These are phyloP conservation scores for Esox lucius DNA, from an alignment of 2,797 vertebrate species.

Conservation along the genomic window DNA sequence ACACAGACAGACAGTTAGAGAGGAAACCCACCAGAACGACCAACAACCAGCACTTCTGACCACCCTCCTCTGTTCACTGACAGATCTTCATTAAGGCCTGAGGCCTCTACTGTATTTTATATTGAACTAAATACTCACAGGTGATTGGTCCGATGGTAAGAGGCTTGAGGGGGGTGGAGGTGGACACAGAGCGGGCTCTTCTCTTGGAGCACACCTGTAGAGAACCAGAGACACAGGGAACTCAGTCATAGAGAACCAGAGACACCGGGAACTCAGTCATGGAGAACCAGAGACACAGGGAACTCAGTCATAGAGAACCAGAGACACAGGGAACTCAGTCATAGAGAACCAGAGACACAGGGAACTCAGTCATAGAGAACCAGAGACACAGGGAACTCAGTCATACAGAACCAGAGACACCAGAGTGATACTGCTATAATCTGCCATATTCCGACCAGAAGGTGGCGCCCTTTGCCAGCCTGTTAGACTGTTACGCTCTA, in stretches of 20 bases:
- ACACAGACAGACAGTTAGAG: neutral
- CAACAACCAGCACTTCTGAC: neutral
- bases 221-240: neutral
- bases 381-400: neutral
- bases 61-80: neutral
- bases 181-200: constrained; percentile 25
- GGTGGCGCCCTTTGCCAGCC: too few species aligned
- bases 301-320: neutral
- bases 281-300: neutral
- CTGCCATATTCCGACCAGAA: too few species aligned
- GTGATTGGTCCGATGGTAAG: constrained; percentile 32
- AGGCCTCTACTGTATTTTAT: neutral
- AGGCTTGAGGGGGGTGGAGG: neutral
- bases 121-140: constrained; percentile 18
- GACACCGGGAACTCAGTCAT: too few species aligned
- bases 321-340: neutral
- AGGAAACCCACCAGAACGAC: neutral
- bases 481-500: too few species aligned
- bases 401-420: neutral
- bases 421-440: too few species aligned
- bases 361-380: neutral
- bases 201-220: constrained; percentile 27
- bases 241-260: neutral
- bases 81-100: too few species aligned
- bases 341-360: neutral